Evolutionary conservation across 2,888 invertebrate genomes (phyloP), one percentile per base, ranked within the genome.

Genomic region (Griposia aprilina): DNA sequence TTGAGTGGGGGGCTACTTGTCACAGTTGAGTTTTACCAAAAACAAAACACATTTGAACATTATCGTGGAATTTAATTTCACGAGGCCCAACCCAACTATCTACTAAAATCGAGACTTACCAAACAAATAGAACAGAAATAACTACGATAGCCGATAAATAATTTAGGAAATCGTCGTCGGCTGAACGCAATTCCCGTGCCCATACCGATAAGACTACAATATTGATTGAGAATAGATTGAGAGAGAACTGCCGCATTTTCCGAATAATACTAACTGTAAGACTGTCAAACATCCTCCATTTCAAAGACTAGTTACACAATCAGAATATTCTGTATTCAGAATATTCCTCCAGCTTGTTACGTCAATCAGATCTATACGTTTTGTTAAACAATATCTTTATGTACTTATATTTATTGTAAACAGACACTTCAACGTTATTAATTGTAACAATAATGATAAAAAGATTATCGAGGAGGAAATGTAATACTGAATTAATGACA

Each of bases 401-500:
- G 2, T 41, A 41, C 41, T 41, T 82, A 77, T 60, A 63, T 65
- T 70, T 59, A 55, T 48, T 66, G 72, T 84, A 75, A 75, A 78
- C 20, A 83, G 68, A 74, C 65, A 78, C 83, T 76, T 62, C 11
- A 55, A 62, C n/a, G 45, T n/a, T 74, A 68, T 82, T 55, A 36
- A 60, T 57, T 57, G n/a, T 70, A 55, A 81, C 36, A 71, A 70
- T 77, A 60, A 72, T n/a, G 75, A 73, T 87, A 87, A 72, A 84
- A 75, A 57, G 63, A 84, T 71, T 79, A 76, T 84, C 84, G 87
- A 87, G 73, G 72, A 84, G 87, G 84, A 84, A 87, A 84, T 87
- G 66, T 68, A 84, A 84, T 74, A 84, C 55, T n/a, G n/a, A 59
- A 59, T 59, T 57, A 57, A 5, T 41, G 52, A 10, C 84, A 74